Evolutionary conservation across 2,888 invertebrate species (phyloP), one percentile per base, ranked within the genome.

Genomic region (Agapetus fuscipes): DNA sequence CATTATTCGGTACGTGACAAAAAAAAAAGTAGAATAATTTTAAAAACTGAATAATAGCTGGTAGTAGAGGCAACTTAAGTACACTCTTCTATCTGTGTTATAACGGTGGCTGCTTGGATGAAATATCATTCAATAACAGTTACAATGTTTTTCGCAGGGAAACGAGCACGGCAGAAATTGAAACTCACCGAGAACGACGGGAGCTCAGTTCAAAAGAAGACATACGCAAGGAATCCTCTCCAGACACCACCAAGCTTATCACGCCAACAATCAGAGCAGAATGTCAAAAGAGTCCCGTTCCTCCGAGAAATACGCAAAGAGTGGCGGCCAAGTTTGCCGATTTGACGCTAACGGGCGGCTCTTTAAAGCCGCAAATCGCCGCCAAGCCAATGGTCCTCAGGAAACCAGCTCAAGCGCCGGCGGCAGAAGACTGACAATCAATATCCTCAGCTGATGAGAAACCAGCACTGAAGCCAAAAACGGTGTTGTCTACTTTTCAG

Each of bases 341-440:
- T 52, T 67, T 76, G 49, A 72, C 76, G 52, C 62, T 77, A 16
- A 77, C 76, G 16, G 77, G 76, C 30, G 76, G 76, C 48, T 70
- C 72, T 45, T 73, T 76, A 45, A 83, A 83, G 58, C 84, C 84
- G 6, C 80, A 81, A 55, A 73, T 83, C 43, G 82, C 86, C 58
- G 78, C 80, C 35, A 89, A 88, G 64, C 89, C 89, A 11, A 78
- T 82, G 51, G 78, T 89, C 51, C 74, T 87, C 62, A 76, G 78
- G 51, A 83, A 77, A 58, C 60, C 75, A 48, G 67, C 74, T 17
- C 55, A 60, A 43, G 62, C 67, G 46, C 56, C 66, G 10, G 56
- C 62, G 45, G 61, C 64, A 3, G 63, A 45, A 38, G 44, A 47
- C 39, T 47, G 47, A 47, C 60, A 50, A 58, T 60, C 59, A 59